Evolutionary conservation across 1,140 invertebrate genomes (phyloP).

Genomic region (Bacillus rossius): DNA sequence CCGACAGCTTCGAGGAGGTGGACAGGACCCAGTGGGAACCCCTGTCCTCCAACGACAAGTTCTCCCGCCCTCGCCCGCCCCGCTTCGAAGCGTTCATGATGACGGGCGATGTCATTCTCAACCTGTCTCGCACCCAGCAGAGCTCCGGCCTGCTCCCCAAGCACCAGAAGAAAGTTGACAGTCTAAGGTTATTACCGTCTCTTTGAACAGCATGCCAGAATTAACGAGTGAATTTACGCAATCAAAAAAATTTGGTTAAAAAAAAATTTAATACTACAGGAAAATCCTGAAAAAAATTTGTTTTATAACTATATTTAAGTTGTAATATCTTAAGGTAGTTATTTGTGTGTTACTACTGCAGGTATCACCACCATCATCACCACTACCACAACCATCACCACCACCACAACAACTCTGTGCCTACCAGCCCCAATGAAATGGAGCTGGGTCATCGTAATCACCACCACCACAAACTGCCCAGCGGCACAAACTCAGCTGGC

Average conservation of each 20-base stretch:
- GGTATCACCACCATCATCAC: constrained; percentile 42
- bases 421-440: constrained; percentile 70
- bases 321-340: too few species aligned
- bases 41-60: constrained; percentile 40
- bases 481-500: constrained; percentile 48
- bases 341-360: background rate
- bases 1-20: constrained; percentile 45
- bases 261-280: too few species aligned
- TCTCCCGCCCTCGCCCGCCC: constrained; percentile 31
- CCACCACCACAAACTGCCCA: constrained; percentile 17
- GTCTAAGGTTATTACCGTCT: constrained; percentile 41
- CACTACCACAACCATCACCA: constrained; percentile 44
- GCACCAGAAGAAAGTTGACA: constrained; percentile 59
- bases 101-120: constrained; percentile 94
- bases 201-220: too few species aligned
- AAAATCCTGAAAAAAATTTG: too few species aligned
- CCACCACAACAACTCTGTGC: constrained; percentile 63
- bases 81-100: constrained; percentile 93
- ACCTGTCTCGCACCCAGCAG: constrained; percentile 73
- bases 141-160: constrained; percentile 52
- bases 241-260: too few species aligned
- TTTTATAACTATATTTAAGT: too few species aligned
- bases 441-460: constrained; percentile 42
- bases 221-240: too few species aligned
- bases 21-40: constrained; percentile 51